Base-by-base conservation (phyloP, 2,888 invertebrate species). In the Drosophila tanythrix region DNA sequence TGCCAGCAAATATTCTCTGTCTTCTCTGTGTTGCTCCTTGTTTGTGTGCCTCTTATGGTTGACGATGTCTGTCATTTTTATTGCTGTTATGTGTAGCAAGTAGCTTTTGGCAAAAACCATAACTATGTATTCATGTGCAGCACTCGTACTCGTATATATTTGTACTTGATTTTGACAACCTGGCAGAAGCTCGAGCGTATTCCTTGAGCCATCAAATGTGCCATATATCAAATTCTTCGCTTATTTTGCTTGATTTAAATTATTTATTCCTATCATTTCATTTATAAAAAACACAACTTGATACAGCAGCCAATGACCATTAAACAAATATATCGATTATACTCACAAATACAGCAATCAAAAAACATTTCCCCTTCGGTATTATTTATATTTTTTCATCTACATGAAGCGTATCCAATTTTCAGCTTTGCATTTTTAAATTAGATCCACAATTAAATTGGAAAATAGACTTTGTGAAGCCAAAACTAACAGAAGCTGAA, bases 301-400 rank as follows among this genome's bases (percentile, higher is more conserved):
- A 46, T 21, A 13, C 21, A 21, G 3, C 21, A 21, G 21, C 11
- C 13, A 21, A 46, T 25, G 3, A 15, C 21, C 21, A 15, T 46
- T 2, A 8, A 21, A 25, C 18, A 33, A 15, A 25, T 25, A 40
- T 64, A 64, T 64, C 64, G 35, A 64, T 55, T 53, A 48, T 38
- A 7, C 13, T 4, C 46, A 53, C 36, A 25, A 43, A 33, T 51
- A 10, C n/a, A 33, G 48, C 31, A 38, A 48, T 38, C 40, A 55
- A 63, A 67, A 50, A 46, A 50, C 55, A 50, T 68, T 56, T 67
- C 50, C 55, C 50, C 33, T 43, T 60, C 25, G n/a, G 6, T 38
- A 11, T 31, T 10, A 51, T 51, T 11, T 15, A 25, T 29, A 18
- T 61, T 52, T 43, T 66, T 46, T n/a, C 35, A 48, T 48, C n/a